Evolutionary conservation across 2,113 vertebrate genomes (phyloP).

Genomic region (Myiagra hebetior): DNA sequence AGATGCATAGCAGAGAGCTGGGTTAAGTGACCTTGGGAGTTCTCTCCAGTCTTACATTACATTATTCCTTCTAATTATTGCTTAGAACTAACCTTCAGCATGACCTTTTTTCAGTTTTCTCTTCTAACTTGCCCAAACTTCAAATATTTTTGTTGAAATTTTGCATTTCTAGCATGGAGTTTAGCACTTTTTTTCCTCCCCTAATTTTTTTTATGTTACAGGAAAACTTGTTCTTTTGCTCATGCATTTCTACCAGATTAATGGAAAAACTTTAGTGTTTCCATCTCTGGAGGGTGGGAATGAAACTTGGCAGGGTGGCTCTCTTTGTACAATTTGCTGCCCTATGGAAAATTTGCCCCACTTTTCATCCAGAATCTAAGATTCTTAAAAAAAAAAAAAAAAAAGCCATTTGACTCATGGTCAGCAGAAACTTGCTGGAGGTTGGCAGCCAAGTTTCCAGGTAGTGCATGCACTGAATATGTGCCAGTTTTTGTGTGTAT

Average conservation of each 20-base stretch:
- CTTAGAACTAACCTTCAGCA: background rate
- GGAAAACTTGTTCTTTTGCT: background rate
- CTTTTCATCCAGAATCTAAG: background rate
- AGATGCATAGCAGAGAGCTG: background rate
- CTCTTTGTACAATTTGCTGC: background rate
- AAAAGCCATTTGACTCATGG: background rate
- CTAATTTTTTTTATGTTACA: background rate
- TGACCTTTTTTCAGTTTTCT: background rate
- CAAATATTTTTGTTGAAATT: constrained; percentile 7
- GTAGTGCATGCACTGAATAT: background rate
- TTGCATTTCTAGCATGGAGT: background rate
- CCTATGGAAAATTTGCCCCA: background rate
- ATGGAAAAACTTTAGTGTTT: background rate
- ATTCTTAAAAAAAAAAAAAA: background rate
- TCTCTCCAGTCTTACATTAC: background rate
- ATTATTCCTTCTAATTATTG: constrained; percentile 27
- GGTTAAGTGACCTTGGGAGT: constrained; percentile 36
- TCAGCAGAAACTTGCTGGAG: background rate
- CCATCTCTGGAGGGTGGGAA: background rate
- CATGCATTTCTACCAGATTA: background rate
- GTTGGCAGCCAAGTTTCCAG: background rate
- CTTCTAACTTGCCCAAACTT: background rate
- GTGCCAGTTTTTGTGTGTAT: background rate
- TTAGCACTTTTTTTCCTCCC: background rate
- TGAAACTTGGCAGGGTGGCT: background rate